Evolutionary conservation across 2,888 invertebrate species (phyloP).

Genomic region (Drosophila borborema): DNA sequence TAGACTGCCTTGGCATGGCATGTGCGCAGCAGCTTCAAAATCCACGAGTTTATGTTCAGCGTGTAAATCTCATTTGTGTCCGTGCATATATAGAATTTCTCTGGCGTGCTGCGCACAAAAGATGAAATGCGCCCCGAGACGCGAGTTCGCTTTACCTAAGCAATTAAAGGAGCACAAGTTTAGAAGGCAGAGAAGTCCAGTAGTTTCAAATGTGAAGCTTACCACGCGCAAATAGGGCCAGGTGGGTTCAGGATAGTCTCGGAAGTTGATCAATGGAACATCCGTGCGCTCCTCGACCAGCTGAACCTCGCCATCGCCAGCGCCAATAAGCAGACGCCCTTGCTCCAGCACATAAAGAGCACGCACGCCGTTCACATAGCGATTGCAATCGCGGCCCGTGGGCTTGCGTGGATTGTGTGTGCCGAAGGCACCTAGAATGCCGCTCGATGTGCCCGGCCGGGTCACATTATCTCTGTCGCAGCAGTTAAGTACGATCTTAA

Average conservation of each 20-base stretch:
- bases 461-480: constrained; percentile 84
- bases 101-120: constrained; percentile 87
- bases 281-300: constrained; percentile 88
- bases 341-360: constrained; percentile 88
- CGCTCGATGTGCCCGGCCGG: constrained; percentile 76
- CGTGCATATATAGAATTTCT: constrained; percentile 91
- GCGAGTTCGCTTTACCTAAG: constrained; percentile 87
- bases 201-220: not conserved
- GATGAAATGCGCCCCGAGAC: constrained; percentile 91
- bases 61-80: constrained; percentile 92
- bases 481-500: constrained; percentile 84
- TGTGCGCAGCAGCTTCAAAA: constrained; percentile 90
- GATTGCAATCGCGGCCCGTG: constrained; percentile 84
- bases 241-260: constrained; percentile 86
- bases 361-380: constrained; percentile 86
- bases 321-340: constrained; percentile 90
- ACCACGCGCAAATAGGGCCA: constrained; percentile 87
- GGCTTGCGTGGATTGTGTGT: constrained; percentile 83
- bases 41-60: constrained; percentile 89
- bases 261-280: constrained; percentile 70
- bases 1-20: constrained; percentile 93
- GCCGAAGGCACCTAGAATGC: constrained; percentile 86
- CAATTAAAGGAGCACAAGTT: constrained; percentile 1
- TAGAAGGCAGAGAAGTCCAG: not conserved
- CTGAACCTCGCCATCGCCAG: constrained; percentile 94